phyloP scores from a whole-genome alignment of 92 coral and sea anemone genomes.

The Palythoa grandiflora region DNA sequence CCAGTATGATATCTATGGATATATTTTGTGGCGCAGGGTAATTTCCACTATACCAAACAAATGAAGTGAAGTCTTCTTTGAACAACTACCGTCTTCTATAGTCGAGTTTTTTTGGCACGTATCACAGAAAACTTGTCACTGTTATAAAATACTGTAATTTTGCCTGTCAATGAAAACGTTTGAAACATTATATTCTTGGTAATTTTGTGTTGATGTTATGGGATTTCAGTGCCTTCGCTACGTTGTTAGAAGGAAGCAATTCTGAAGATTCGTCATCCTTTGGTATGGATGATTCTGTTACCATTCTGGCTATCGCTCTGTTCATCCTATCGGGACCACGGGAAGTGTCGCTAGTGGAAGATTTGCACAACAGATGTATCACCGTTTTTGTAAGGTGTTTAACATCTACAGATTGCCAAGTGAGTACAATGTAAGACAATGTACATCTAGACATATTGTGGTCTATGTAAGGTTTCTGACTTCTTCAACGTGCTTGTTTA shows the following conservation, averaged over 20 bases:
- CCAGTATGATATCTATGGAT: too few relatives aligned
- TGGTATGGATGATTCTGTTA: slow-evolving; percentile 82
- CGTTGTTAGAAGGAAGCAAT: slow-evolving; percentile 61
- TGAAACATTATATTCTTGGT: neutral
- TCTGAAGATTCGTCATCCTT: slow-evolving; percentile 46
- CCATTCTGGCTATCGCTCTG: slow-evolving; percentile 86
- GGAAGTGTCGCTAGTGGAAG: slow-evolving; percentile 83
- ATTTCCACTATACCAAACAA: too few relatives aligned
- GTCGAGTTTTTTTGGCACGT: too few relatives aligned
- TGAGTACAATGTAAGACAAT: slow-evolving; percentile 9
- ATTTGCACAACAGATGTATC: slow-evolving; percentile 84
- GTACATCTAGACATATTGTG: too few relatives aligned
- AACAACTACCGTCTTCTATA: too few relatives aligned
- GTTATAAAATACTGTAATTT: too few relatives aligned
- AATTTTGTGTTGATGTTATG: neutral
- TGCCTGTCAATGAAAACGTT: too few relatives aligned
- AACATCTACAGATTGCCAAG: slow-evolving; percentile 79
- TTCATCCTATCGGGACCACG: slow-evolving; percentile 95
- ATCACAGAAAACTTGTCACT: too few relatives aligned
- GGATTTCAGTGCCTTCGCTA: slow-evolving; percentile 86
- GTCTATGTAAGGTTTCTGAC: too few relatives aligned
- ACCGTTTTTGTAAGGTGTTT: slow-evolving; percentile 87
- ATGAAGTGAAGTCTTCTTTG: too few relatives aligned
- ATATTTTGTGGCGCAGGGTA: too few relatives aligned
- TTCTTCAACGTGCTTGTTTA: too few relatives aligned